Evolutionary conservation across 2,888 invertebrate genomes (phyloP).

Genomic region (Ariolimax columbianus): DNA sequence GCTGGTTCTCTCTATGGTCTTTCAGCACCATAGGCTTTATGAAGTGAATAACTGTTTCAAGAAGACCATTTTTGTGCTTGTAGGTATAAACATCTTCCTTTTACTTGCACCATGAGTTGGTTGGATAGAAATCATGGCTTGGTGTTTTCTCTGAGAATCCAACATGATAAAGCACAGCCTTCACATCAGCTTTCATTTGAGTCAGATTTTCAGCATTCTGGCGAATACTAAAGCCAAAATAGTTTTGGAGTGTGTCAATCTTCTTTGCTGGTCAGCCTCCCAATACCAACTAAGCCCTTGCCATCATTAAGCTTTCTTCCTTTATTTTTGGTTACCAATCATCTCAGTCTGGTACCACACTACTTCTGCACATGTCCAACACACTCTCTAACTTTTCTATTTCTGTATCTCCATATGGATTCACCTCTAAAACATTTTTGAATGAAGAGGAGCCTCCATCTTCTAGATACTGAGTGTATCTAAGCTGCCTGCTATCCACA

Average conservation of each 20-base stretch:
- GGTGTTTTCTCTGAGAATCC: neutral
- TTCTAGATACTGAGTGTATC: neutral
- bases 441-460: neutral
- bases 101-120: neutral
- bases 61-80: neutral
- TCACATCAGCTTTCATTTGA: neutral
- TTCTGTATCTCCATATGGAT: neutral
- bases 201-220: neutral
- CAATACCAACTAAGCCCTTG: constrained; percentile 15
- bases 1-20: no score
- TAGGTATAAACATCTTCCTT: neutral
- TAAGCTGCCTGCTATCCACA: neutral
- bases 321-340: no score
- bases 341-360: neutral
- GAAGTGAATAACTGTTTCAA: neutral
- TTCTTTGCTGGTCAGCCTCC: constrained; percentile 27
- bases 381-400: neutral
- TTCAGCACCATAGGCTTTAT: neutral
- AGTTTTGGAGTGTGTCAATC: neutral
- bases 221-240: neutral
- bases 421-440: neutral
- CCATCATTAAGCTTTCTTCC: constrained; percentile 39
- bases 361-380: neutral
- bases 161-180: neutral
- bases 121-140: neutral